Percentiles rank a stretch among this genome's conserved stretches.
Conservation (phyloP, 2,888 invertebrate species). For the Apodemia zela region DNA sequence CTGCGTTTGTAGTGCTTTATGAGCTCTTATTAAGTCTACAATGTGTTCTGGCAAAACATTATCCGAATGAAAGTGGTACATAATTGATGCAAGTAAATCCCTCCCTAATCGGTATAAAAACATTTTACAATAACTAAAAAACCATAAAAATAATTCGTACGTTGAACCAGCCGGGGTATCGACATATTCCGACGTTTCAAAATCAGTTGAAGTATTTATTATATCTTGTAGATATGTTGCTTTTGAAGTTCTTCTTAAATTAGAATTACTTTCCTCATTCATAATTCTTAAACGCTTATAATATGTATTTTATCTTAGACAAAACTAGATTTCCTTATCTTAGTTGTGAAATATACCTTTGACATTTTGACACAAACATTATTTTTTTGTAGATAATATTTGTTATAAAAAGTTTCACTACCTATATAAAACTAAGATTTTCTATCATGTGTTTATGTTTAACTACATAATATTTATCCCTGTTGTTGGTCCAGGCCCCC, state of each 20-base stretch:
- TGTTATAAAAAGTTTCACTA: too few species aligned
- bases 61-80: constrained; percentile 46
- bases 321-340: neutral
- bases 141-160: constrained; percentile 62
- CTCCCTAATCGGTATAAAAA: constrained; percentile 51
- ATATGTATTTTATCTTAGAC: neutral
- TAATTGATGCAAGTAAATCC: constrained; percentile 48
- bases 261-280: constrained; percentile 48
- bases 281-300: constrained; percentile 35
- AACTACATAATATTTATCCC: too few species aligned
- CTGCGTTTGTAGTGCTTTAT: constrained; percentile 44
- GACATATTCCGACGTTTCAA: constrained; percentile 42
- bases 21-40: constrained; percentile 48
- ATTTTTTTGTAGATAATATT: too few species aligned
- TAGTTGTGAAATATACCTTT: neutral
- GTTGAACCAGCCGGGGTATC: constrained; percentile 41
- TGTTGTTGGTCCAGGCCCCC: too few species aligned
- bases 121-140: constrained; percentile 52
- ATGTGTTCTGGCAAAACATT: constrained; percentile 53
- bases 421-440: too few species aligned
- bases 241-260: constrained; percentile 42
- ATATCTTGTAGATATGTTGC: constrained; percentile 36
- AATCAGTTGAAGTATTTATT: constrained; percentile 31
- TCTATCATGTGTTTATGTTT: too few species aligned
- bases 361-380: too few species aligned